Base-by-base conservation (phyloP, 2,888 invertebrate genomes). In the Mechanitis messenoides region DNA sequence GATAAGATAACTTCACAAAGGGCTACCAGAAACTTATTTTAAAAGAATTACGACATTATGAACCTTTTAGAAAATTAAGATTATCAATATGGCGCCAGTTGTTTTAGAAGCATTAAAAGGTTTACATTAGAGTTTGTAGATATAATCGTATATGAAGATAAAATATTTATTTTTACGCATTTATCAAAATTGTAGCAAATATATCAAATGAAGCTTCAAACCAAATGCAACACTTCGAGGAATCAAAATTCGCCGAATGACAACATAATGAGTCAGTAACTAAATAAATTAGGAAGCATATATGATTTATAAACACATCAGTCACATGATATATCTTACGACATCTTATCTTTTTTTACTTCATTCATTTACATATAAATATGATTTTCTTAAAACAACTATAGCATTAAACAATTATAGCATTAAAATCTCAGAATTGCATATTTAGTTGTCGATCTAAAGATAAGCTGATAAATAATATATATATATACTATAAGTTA, bases 71-170 rank as follows among this genome's bases (percentile, higher is more conserved):
- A 70, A 72, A 68, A 67, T 67, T 69, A 67, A 67, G 69, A 72
- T 77, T 80, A 80, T 77, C 76, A 72, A 68, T 20, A 20, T 76
- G 84, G 83, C 85, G 84, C 85, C 84, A 76, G 77, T 70, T 74
- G 69, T 79, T 83, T 83, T 81, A 77, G 61, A 67, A 42, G 47
- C 50, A 56, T 54, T 65, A 59, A 63, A 55, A 58, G 64, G 69
- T 68, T 71, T 66, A 67, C 64, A 66, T 68, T 65, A 62, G 45
- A 62, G 45, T 33, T 4, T 5, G 42, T 42, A 9, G 9, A 9
- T 9, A 11, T 9, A 11, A 42, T 38, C 38, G 38, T 4, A 7
- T 9, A 42, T 42, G 42, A 7, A 35, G 42, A 9, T 42, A 11
- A 61, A 63, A 55, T 58, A 58, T 60, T 56, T 66, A 59, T 61